phyloP scores from a whole-genome alignment of 2,797 vertebrate genomes.

The Coranthus polyacanthus region DNA sequence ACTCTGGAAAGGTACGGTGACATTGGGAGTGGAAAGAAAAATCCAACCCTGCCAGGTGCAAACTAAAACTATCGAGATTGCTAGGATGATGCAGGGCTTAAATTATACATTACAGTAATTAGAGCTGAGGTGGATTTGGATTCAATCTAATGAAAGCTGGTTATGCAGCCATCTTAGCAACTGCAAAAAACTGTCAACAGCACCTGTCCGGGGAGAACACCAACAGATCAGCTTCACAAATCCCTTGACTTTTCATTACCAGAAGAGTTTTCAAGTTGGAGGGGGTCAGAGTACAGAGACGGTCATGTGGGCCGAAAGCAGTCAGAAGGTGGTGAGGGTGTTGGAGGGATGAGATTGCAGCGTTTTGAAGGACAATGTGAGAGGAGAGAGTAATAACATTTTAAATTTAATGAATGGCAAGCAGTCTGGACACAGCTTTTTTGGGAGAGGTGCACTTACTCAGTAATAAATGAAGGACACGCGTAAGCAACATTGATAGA shows the following conservation, averaged over 20 bases:
- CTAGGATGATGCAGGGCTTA: slow-evolving; percentile 28
- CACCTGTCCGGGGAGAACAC: slow-evolving; percentile 3
- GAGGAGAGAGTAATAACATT: slow-evolving; percentile 1
- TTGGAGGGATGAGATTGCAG: slow-evolving; percentile 8
- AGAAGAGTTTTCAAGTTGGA: slow-evolving; percentile 41
- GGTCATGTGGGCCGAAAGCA: slow-evolving; percentile 33
- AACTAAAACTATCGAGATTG: slow-evolving; percentile 53
- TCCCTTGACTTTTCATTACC: slow-evolving; percentile 60
- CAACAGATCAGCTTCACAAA: slow-evolving; percentile 40
- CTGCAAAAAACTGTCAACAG: slow-evolving; percentile 23
- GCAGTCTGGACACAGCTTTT: neutral
- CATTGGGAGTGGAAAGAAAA: slow-evolving; percentile 38
- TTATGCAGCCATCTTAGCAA: slow-evolving; percentile 35
- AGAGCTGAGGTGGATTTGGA: slow-evolving; percentile 61
- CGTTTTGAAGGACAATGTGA: slow-evolving; percentile 15
- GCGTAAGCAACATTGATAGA: too few species aligned
- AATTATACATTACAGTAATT: slow-evolving; percentile 73
- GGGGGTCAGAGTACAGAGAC: slow-evolving; percentile 1
- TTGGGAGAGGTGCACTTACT: too few species aligned
- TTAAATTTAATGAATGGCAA: neutral
- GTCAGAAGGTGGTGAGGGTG: slow-evolving; percentile 26
- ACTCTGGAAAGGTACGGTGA: slow-evolving; percentile 62
- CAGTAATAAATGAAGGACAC: too few species aligned
- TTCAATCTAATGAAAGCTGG: slow-evolving; percentile 67
- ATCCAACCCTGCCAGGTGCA: slow-evolving; percentile 46